A percentile compares a stretch with the other conserved stretches of the same genome.
Conservation (phyloP, 2,113 vertebrate genomes). For the Odocoileus virginianus region DNA sequence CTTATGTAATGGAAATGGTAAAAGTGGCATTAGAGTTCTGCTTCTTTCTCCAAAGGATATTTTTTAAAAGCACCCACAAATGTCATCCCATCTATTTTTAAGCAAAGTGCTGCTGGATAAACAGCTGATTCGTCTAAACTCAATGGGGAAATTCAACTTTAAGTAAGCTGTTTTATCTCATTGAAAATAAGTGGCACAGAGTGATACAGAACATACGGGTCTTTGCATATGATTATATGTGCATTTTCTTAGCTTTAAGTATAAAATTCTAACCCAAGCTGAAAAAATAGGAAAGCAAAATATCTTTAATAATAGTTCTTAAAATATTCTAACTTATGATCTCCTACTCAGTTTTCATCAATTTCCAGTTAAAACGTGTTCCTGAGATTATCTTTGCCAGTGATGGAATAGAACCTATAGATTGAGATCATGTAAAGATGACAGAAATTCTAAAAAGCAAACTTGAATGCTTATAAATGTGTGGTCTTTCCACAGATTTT, state of each 20-base stretch:
- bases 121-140: conserved; percentile 67
- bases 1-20: conserved; percentile 62
- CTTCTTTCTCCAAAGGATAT: conserved; percentile 62
- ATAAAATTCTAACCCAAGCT: conserved; percentile 9
- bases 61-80: conserved; percentile 68
- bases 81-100: conserved; percentile 76
- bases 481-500: not conserved
- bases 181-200: conserved; percentile 48
- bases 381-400: not conserved
- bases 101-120: conserved; percentile 60
- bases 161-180: conserved; percentile 65
- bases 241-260: conserved; percentile 25
- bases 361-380: not conserved
- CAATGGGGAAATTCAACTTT: conserved; percentile 65
- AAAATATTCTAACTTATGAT: not conserved
- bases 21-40: conserved; percentile 57
- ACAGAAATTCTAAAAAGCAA: not conserved
- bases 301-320: not conserved
- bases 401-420: not conserved
- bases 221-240: not conserved
- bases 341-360: not conserved
- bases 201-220: conserved; percentile 36
- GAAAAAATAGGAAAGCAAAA: conserved; percentile 2
- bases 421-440: not conserved
- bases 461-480: not conserved